A percentile compares a stretch with the other conserved stretches of the same genome.
Conservation (phyloP, 2,797 vertebrate species). For the Leucoraja ocellata region DNA sequence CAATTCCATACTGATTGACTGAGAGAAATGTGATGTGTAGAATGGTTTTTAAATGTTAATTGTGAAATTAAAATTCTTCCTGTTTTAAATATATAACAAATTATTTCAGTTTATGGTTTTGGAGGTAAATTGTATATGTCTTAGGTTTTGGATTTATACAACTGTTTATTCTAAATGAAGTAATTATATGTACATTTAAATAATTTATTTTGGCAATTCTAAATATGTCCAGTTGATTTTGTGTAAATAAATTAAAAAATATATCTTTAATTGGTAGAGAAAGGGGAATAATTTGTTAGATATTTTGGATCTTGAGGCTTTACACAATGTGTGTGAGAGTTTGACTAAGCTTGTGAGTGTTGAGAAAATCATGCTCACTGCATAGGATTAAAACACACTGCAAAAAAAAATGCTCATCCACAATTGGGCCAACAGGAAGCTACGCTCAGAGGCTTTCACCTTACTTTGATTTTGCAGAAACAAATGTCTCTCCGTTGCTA, state of each 20-base stretch:
- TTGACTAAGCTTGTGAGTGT: neutral
- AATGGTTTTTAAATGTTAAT: neutral
- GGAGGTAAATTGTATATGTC: neutral
- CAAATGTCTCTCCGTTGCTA: neutral
- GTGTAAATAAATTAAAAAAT: neutral
- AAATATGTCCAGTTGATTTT: neutral
- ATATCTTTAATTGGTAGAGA: neutral
- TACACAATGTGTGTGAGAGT: neutral
- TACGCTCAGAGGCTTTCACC: neutral
- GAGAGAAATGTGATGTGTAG: neutral
- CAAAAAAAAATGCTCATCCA: constrained; percentile 24
- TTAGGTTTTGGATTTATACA: neutral
- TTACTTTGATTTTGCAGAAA: constrained; percentile 23
- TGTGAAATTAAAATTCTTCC: neutral
- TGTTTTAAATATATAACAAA: neutral
- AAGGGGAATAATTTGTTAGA: neutral
- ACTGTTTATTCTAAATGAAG: neutral
- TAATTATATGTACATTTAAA: neutral
- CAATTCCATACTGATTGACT: neutral
- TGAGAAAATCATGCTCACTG: neutral
- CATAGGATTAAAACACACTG: neutral
- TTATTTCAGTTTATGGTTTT: neutral
- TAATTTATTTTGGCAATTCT: neutral
- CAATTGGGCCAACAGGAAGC: constrained; percentile 21
- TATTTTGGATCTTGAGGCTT: neutral